A percentile compares a stretch with the other conserved stretches of the same genome.
Conservation (phyloP, 2,113 vertebrate species). For the Coryphaenoides rupestris region DNA sequence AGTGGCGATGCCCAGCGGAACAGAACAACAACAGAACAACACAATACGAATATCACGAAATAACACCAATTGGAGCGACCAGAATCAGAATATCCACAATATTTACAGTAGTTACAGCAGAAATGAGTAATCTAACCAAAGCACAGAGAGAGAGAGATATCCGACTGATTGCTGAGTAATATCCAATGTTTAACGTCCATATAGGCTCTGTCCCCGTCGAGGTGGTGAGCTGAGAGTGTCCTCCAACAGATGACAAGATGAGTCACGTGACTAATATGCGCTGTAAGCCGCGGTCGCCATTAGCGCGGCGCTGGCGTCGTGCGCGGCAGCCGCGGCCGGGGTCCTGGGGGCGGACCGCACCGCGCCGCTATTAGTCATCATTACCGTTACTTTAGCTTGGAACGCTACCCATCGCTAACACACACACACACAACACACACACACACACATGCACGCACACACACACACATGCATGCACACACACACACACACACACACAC, state of each 20-base stretch:
- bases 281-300: constrained; percentile 22
- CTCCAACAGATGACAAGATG: constrained; percentile 35
- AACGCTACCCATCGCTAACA: too few relatives aligned
- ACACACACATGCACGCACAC: not conserved
- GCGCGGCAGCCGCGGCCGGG: constrained; percentile 15
- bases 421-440: constrained; percentile 1
- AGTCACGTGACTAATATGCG: constrained; percentile 28
- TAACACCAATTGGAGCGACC: too few relatives aligned
- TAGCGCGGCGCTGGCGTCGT: constrained; percentile 23
- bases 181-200: too few relatives aligned
- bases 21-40: too few relatives aligned
- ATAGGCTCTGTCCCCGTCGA: constrained; percentile 14
- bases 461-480: not conserved
- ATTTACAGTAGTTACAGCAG: too few relatives aligned
- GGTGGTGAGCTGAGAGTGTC: constrained; percentile 30
- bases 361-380: constrained; percentile 62
- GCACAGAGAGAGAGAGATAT: too few relatives aligned
- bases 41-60: too few relatives aligned
- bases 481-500: constrained; percentile 3
- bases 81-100: constrained; percentile 28
- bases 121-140: too few relatives aligned
- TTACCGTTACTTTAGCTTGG: constrained; percentile 45
- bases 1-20: too few relatives aligned
- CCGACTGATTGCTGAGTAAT: not conserved
- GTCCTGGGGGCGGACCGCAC: constrained; percentile 35